A percentile compares a stretch with the other conserved stretches of the same genome.
Conservation (phyloP, 2,888 invertebrate genomes). For the Lymantria dispar region DNA sequence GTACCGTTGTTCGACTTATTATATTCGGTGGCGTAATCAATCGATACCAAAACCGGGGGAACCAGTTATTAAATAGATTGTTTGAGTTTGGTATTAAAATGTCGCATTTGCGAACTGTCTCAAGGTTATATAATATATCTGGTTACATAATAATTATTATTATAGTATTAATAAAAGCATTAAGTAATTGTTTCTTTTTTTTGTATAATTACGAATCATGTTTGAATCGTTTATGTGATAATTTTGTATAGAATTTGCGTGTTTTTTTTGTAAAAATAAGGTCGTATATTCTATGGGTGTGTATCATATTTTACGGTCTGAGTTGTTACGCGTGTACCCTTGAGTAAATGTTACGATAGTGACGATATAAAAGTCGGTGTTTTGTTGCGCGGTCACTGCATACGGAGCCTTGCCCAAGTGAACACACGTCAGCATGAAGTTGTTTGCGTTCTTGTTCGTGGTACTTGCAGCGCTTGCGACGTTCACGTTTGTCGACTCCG, state of each 20-base stretch:
- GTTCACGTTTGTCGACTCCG: conserved; percentile 1
- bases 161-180: background rate
- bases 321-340: conserved; percentile 4
- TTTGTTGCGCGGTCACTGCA: background rate
- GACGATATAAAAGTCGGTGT: conserved; percentile 8
- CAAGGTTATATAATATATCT: conserved; percentile 5
- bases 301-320: background rate
- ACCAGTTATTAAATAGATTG: conserved; percentile 1
- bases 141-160: background rate
- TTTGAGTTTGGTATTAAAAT: conserved; percentile 4
- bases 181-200: background rate
- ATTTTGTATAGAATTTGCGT: background rate
- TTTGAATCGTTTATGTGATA: background rate
- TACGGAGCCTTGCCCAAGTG: background rate
- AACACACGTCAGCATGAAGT: conserved; percentile 3
- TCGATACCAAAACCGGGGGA: background rate
- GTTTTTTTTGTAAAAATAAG: background rate
- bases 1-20: background rate
- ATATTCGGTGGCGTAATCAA: background rate
- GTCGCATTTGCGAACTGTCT: conserved; percentile 1
- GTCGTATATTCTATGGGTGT: background rate
- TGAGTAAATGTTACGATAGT: conserved; percentile 11
- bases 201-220: background rate
- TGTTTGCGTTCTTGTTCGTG: conserved; percentile 4
- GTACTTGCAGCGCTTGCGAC: conserved; percentile 2